Conservation (phyloP, 2,797 vertebrate species). For the Tapera naevia region DNA sequence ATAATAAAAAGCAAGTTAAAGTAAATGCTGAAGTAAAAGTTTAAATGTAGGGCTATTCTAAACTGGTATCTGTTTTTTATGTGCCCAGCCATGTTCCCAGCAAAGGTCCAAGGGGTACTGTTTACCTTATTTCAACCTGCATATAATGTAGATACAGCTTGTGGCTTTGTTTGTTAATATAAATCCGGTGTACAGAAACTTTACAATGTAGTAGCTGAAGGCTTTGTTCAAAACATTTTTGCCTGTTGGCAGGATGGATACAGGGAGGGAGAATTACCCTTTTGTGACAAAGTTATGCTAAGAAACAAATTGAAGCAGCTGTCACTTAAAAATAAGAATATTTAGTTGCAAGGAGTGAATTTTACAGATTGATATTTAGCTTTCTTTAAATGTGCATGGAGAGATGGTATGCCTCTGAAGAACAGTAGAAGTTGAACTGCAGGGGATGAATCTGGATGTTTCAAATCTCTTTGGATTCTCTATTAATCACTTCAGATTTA, state of each 20-base stretch:
- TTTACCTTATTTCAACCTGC: neutral
- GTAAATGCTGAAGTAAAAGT: neutral
- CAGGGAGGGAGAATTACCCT: neutral
- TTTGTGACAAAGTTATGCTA: neutral
- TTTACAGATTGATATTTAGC: constrained; percentile 5
- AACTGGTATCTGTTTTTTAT: neutral
- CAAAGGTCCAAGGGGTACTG: neutral
- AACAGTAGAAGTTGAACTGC: neutral
- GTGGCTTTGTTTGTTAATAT: neutral
- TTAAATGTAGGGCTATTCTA: neutral
- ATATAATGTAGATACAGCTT: neutral
- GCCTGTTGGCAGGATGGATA: neutral
- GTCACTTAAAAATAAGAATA: constrained; percentile 30
- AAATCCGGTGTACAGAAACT: neutral
- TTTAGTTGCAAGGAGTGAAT: neutral
- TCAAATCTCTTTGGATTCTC: neutral
- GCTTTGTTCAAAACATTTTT: neutral
- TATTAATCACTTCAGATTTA: neutral
- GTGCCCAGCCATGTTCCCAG: neutral
- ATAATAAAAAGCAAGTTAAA: neutral
- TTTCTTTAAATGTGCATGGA: neutral
- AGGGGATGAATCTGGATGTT: neutral
- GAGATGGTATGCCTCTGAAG: neutral
- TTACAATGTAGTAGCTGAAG: neutral
- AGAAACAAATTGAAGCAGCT: neutral